Evolutionary conservation across 2,797 vertebrate species (phyloP), one percentile per base, ranked within the genome.

Genomic region (Crenuchus spilurus): DNA sequence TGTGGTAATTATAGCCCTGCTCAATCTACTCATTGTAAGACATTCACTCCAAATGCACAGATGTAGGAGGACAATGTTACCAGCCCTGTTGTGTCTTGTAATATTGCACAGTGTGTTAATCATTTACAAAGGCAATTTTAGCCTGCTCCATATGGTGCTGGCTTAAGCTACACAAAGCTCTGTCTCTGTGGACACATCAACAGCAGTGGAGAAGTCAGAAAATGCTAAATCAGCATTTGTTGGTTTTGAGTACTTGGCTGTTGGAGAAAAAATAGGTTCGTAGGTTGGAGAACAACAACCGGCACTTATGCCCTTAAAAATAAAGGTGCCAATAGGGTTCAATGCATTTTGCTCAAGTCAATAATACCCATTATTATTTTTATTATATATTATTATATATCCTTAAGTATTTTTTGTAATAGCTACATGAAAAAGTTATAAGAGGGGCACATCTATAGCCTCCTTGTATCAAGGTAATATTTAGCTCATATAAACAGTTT

Each of bases 1-100:
- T 68, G 66, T 28, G 61, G 39, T 74, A 78, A 76, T 78, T 70
- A 67, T 44, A 70, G 70, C 31, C 20, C n/a, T 44, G 48, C 31
- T 54, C n/a, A 69, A 42, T 51, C 39, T 51, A 55, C 60, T 66
- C 66, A 44, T 7, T 65, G 54, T 35, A 66, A 22, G 49, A 72
- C 30, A 66, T 52, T 72, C 46, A 77, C 58, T 26, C 58, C 37
- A 70, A 26, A 13, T 31, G 51, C 46, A 70, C 35, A 54, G 58
- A 49, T 31, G 52, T 30, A 70, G 42, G 37, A 70, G 46, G 20
- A 24, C 24, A 54, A 54, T 26, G 20, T 65, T 72, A 57, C 63
- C 49, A 65, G 26, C 26, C 30, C 20, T 8, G 30, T 37, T 37
- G 14, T 41, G 33, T 48, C 33, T 11, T 62, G 35, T 35, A 66